These are phyloP conservation scores for Nycticorax nycticorax DNA, from an alignment of 2,113 vertebrate species.

Conservation along the genomic window DNA sequence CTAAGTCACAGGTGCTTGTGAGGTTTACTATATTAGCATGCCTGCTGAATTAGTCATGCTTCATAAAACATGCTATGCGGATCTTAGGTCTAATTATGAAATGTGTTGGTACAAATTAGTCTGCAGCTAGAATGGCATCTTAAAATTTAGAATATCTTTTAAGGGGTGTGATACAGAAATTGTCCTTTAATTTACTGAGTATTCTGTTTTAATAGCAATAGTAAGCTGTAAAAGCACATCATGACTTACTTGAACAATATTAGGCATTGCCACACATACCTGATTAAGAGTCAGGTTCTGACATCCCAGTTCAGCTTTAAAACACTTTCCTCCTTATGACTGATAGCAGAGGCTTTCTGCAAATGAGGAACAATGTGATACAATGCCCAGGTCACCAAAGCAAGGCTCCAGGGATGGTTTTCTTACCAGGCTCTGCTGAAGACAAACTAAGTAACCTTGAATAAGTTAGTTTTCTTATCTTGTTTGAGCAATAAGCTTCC, in stretches of 20 bases:
- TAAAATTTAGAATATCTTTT: background rate
- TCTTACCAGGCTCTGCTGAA: background rate
- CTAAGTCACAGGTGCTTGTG: background rate
- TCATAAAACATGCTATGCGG: background rate
- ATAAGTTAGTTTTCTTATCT: background rate
- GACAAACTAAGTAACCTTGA: background rate
- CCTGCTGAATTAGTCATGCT: background rate
- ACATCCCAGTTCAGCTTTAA: background rate
- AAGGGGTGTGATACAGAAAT: background rate
- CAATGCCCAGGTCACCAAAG: background rate
- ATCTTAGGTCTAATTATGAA: background rate
- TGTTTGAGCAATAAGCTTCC: background rate
- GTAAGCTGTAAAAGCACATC: background rate
- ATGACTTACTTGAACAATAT: background rate
- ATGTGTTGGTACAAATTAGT: background rate
- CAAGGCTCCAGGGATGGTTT: background rate
- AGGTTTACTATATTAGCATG: background rate
- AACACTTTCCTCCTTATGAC: background rate
- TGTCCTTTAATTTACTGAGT: background rate
- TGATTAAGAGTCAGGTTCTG: background rate
- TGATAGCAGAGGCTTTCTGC: background rate
- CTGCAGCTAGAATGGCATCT: background rate
- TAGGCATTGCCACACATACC: background rate
- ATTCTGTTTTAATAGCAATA: background rate
- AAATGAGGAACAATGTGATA: background rate